Percentiles rank a stretch among this genome's conserved stretches.
These are phyloP conservation scores for Cryptosula pallasiana DNA, from an alignment of 2,888 invertebrate species.

Conservation along the genomic window DNA sequence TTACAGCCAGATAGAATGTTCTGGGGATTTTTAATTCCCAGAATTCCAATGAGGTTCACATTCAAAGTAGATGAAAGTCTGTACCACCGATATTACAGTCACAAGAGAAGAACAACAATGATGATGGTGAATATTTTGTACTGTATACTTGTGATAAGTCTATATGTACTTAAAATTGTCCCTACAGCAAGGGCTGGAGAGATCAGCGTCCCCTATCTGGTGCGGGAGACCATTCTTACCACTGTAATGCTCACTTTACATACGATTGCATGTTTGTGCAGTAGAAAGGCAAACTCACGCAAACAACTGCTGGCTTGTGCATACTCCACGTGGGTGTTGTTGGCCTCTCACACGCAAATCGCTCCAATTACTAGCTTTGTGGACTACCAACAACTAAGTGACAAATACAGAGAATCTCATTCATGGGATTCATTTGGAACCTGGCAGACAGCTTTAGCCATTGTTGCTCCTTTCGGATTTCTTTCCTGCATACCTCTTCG, in stretches of 20 bases:
- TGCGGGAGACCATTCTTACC: conserved; percentile 4
- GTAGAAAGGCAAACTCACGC: neutral
- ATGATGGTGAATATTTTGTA: conserved; percentile 11
- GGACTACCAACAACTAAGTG: neutral
- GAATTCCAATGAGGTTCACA: neutral
- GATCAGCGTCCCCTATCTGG: neutral
- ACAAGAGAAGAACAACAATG: conserved; percentile 1
- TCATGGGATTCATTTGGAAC: conserved; percentile 22
- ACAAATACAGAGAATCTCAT: neutral
- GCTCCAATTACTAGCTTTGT: conserved; percentile 2
- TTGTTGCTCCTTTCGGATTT: neutral
- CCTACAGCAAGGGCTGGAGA: neutral
- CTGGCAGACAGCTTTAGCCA: conserved; percentile 10
- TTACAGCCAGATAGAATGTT: neutral
- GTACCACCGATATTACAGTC: conserved; percentile 23
- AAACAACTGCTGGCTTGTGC: neutral
- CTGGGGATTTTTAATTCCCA: conserved; percentile 3
- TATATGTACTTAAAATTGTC: neutral
- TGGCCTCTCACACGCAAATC: neutral
- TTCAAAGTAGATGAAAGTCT: conserved; percentile 11
- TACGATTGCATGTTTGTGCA: neutral
- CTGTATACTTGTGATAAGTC: neutral
- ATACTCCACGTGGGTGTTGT: neutral
- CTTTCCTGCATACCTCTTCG: neutral
- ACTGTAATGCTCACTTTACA: neutral